Evolutionary conservation across 2,113 vertebrate species (phyloP).

Genomic region (Saguinus imperator): DNA sequence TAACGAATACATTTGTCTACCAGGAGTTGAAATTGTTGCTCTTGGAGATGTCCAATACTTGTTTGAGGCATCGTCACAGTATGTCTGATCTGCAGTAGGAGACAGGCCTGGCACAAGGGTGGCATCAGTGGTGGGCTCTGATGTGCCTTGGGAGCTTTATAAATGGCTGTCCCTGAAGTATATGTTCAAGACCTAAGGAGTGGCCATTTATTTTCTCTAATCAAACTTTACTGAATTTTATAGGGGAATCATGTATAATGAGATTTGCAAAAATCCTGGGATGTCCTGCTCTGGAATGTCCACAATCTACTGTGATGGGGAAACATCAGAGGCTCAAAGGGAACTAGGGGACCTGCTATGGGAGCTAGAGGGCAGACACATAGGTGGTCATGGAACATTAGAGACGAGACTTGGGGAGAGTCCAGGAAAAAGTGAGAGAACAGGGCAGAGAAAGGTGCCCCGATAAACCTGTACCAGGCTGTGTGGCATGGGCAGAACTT

Average conservation of each 20-base stretch:
- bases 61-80: constrained; percentile 88
- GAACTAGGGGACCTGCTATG: background rate
- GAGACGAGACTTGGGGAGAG: background rate
- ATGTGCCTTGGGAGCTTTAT: background rate
- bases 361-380: background rate
- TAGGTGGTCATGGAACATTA: background rate
- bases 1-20: constrained; percentile 96
- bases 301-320: background rate
- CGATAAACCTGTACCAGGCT: no score
- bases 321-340: background rate
- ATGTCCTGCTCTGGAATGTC: background rate
- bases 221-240: background rate
- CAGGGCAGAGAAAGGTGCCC: no score
- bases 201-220: background rate
- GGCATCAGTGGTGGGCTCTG: background rate
- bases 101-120: background rate
- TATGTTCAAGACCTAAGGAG: background rate
- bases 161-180: background rate
- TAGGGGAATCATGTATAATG: no score
- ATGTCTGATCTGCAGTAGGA: background rate
- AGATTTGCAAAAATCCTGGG: background rate
- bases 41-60: constrained; percentile 88
- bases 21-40: constrained; percentile 94
- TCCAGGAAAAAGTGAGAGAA: background rate
- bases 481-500: no score